Percentiles rank a stretch among this genome's conserved stretches.
Conservation (phyloP, 2,113 vertebrate genomes). For the Bungarus multicinctus region DNA sequence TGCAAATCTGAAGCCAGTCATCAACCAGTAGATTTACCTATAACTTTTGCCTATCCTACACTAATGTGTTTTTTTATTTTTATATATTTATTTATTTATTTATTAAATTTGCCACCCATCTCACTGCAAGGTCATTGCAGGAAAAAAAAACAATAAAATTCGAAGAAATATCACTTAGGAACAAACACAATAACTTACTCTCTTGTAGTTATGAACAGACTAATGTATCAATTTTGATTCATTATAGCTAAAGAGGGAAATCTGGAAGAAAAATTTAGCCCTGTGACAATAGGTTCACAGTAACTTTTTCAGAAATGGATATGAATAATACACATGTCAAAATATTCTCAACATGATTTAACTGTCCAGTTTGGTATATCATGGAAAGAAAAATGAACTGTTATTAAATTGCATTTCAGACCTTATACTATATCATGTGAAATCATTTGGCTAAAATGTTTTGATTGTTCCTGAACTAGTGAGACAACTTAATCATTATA, state of each 20-base stretch:
- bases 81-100: no score
- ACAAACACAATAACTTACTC: background rate
- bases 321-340: constrained; percentile 12
- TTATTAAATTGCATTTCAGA: constrained; percentile 29
- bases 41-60: background rate
- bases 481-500: constrained; percentile 39
- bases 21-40: background rate
- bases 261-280: background rate
- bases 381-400: constrained; percentile 29
- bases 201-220: background rate
- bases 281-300: background rate
- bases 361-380: constrained; percentile 13
- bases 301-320: background rate
- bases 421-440: constrained; percentile 38
- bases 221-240: background rate
- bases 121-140: no score
- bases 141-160: background rate
- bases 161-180: background rate
- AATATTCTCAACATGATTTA: constrained; percentile 16
- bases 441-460: constrained; percentile 49
- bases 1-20: background rate
- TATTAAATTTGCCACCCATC: no score
- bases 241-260: background rate
- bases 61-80: no score
- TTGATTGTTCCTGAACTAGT: constrained; percentile 31